Evolutionary conservation across 1,140 invertebrate species (phyloP).

Genomic region (Drosophila orena): DNA sequence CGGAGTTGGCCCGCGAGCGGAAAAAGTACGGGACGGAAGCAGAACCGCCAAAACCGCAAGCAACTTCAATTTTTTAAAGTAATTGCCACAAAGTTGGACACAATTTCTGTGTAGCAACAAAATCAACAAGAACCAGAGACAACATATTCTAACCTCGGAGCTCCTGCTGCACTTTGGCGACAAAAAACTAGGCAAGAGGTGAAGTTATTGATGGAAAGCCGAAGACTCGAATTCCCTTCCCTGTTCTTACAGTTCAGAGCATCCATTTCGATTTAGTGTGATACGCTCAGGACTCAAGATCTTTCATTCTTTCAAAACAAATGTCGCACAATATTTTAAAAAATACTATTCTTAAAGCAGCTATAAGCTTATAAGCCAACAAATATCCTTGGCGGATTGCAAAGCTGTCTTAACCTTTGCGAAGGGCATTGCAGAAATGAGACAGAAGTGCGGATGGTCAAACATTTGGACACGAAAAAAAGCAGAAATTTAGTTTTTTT

Average conservation of each 20-base stretch:
- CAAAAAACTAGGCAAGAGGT: constrained; percentile 4
- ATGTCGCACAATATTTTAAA: no score
- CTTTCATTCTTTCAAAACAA: no score
- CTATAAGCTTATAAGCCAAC: no score
- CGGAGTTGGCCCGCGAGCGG: constrained; percentile 16
- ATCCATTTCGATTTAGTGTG: no score
- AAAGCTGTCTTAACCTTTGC: background rate
- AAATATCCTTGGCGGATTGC: background rate
- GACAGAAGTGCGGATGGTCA: constrained; percentile 60
- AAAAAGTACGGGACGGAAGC: constrained; percentile 6
- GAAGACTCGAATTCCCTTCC: background rate
- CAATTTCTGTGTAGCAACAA: constrained; percentile 60
- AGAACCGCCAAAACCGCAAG: constrained; percentile 69
- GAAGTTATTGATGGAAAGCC: background rate
- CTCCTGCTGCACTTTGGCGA: constrained; percentile 20
- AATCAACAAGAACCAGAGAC: constrained; percentile 32
- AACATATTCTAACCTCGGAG: constrained; percentile 51
- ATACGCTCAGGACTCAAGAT: no score
- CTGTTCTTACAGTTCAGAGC: background rate
- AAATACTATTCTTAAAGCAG: no score
- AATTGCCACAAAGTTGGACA: constrained; percentile 80
- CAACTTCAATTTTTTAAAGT: constrained; percentile 83
- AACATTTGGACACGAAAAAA: constrained; percentile 67
- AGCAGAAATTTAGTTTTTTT: constrained; percentile 47
- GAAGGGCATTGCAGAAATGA: constrained; percentile 18